Evolutionary conservation across 2,888 invertebrate species (phyloP).

Genomic region (Idaea biselata): DNA sequence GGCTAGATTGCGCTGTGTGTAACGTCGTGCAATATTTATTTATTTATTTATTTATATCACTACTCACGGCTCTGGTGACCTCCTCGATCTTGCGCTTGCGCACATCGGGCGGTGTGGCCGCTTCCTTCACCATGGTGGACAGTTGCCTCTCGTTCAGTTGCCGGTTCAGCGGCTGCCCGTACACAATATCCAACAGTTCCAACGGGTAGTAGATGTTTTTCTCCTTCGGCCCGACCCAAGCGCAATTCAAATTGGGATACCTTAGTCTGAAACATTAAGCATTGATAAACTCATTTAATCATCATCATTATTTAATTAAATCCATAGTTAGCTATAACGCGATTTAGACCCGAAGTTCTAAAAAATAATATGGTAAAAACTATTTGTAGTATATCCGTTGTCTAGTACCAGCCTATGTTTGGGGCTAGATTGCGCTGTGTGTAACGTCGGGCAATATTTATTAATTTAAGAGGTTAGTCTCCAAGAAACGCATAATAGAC

Average conservation of each 20-base stretch:
- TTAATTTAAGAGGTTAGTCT: too few species aligned
- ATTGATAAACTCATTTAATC: too few species aligned
- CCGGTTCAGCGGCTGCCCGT: conserved; percentile 86
- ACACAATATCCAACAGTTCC: conserved; percentile 89
- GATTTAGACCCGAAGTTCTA: too few species aligned
- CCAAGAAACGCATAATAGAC: too few species aligned
- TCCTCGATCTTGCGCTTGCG: conserved; percentile 90
- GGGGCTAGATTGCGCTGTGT: too few species aligned
- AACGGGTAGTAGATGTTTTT: conserved; percentile 89
- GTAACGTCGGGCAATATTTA: too few species aligned
- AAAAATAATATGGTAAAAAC: too few species aligned
- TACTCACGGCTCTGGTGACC: conserved; percentile 75
- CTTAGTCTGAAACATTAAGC: conserved; percentile 47
- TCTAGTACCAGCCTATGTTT: too few species aligned
- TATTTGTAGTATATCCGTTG: background rate
- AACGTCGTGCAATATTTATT: background rate
- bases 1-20: background rate
- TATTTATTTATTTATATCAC: background rate
- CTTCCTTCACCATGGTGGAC: conserved; percentile 90
- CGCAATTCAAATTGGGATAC: conserved; percentile 88
- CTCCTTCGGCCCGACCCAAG: conserved; percentile 88
- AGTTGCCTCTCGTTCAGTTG: conserved; percentile 93
- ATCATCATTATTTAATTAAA: too few species aligned
- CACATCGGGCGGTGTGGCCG: conserved; percentile 89
- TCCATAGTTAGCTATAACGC: too few species aligned